Conservation (phyloP, 1,140 invertebrate genomes). For the Pomacea maculata region DNA sequence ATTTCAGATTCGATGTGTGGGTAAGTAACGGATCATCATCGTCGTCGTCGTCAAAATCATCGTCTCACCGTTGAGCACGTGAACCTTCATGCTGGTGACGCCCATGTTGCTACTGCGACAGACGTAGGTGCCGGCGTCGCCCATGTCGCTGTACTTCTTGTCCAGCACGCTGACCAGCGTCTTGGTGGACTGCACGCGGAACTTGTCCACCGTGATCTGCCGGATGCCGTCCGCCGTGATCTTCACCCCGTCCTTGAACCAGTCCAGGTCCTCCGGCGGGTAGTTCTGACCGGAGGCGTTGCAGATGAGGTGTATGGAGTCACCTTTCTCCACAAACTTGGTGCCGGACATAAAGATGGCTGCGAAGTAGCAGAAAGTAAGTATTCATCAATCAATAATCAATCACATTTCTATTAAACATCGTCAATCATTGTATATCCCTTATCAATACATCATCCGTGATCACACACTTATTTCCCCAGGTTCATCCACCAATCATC, state of each 20-base stretch:
- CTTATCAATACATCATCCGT: too few relatives aligned
- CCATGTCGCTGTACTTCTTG: constrained; percentile 37
- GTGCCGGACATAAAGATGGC: constrained; percentile 45
- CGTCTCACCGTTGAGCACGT: constrained; percentile 32
- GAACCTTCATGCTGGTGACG: constrained; percentile 33
- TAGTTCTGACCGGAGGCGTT: constrained; percentile 36
- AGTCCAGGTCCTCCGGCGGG: constrained; percentile 44
- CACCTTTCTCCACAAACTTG: constrained; percentile 50
- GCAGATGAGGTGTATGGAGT: constrained; percentile 46
- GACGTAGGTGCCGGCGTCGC: constrained; percentile 30
- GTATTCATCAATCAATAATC: too few relatives aligned
- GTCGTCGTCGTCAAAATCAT: constrained; percentile 16
- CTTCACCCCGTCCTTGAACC: constrained; percentile 54
- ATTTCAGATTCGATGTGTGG: neutral
- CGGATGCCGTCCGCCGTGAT: constrained; percentile 30
- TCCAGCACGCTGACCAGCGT: constrained; percentile 38
- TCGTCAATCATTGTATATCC: too few relatives aligned
- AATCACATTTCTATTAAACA: too few relatives aligned
- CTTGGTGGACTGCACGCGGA: constrained; percentile 19
- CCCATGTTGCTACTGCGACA: constrained; percentile 29
- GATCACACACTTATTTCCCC: too few relatives aligned
- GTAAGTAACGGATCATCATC: neutral
- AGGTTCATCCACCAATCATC: too few relatives aligned
- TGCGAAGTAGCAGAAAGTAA: constrained; percentile 10
- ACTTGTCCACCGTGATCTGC: constrained; percentile 38